These are phyloP conservation scores for Sarcophaga bullata DNA, from an alignment of 1,140 invertebrate species.

Conservation along the genomic window DNA sequence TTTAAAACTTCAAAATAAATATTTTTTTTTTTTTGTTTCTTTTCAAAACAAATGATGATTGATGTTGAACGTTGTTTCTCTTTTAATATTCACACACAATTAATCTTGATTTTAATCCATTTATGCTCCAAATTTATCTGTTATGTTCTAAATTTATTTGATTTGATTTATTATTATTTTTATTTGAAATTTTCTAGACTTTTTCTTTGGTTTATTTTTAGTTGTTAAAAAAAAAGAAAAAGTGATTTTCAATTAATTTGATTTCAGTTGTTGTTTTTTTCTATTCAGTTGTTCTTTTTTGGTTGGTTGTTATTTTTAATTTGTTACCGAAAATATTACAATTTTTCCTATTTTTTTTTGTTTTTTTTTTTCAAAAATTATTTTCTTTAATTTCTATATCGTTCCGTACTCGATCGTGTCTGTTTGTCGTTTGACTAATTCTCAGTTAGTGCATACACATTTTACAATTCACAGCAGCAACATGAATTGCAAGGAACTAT, in stretches of 20 bases:
- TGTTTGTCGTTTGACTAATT: constrained; percentile 29
- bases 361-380: not conserved
- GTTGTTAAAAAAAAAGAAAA: constrained; percentile 24
- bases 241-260: not conserved
- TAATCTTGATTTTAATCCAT: not conserved
- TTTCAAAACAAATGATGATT: not conserved
- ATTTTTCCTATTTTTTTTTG: not conserved
- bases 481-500: not conserved
- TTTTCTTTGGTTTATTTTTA: constrained; percentile 34
- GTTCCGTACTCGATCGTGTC: constrained; percentile 31
- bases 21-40: constrained; percentile 10
- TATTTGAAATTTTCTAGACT: not conserved
- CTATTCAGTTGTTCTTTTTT: not conserved
- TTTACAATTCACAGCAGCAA: constrained; percentile 9
- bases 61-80: not conserved
- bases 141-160: not conserved
- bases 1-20: constrained; percentile 27
- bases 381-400: not conserved
- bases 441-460: constrained; percentile 29
- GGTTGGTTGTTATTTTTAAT: not conserved
- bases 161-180: not conserved
- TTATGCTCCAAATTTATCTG: too few relatives aligned
- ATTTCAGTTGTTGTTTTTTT: not conserved
- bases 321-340: not conserved
- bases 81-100: not conserved